Conservation (phyloP, 2,113 vertebrate genomes). For the Callorhinus ursinus region DNA sequence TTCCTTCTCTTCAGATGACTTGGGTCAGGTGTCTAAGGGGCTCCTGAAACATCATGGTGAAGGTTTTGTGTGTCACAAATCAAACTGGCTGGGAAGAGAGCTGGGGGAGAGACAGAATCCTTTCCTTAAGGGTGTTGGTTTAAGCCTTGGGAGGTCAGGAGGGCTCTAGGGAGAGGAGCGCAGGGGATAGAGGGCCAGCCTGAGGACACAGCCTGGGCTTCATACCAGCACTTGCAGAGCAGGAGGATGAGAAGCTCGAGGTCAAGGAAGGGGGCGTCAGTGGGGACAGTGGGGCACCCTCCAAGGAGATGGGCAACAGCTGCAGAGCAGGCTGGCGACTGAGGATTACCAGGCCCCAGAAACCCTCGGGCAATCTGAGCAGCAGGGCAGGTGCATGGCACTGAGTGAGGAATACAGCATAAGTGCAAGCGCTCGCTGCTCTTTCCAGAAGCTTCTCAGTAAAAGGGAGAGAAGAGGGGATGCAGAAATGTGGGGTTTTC, state of each 20-base stretch:
- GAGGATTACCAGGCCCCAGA: constrained; percentile 27
- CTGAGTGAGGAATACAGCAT: rapidly evolving
- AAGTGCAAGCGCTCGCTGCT: neutral
- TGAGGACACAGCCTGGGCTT: neutral
- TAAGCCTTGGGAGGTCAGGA: neutral
- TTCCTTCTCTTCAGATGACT: no score
- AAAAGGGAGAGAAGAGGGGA: neutral
- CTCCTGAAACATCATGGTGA: neutral
- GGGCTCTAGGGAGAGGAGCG: neutral
- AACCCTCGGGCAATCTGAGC: neutral
- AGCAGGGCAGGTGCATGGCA: neutral
- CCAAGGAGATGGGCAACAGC: constrained; percentile 2
- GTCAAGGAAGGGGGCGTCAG: neutral
- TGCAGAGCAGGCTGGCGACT: constrained; percentile 32
- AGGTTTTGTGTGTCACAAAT: neutral
- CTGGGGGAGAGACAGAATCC: neutral
- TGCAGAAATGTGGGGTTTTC: neutral
- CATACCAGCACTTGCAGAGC: neutral
- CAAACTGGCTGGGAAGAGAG: neutral
- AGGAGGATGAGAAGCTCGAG: neutral
- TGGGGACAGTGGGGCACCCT: neutral
- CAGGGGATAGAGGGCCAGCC: neutral
- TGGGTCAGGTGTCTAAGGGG: neutral
- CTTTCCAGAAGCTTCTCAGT: neutral
- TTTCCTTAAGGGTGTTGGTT: neutral